phyloP scores from a whole-genome alignment of 2,113 vertebrate species.

The Heloderma charlesbogerti region DNA sequence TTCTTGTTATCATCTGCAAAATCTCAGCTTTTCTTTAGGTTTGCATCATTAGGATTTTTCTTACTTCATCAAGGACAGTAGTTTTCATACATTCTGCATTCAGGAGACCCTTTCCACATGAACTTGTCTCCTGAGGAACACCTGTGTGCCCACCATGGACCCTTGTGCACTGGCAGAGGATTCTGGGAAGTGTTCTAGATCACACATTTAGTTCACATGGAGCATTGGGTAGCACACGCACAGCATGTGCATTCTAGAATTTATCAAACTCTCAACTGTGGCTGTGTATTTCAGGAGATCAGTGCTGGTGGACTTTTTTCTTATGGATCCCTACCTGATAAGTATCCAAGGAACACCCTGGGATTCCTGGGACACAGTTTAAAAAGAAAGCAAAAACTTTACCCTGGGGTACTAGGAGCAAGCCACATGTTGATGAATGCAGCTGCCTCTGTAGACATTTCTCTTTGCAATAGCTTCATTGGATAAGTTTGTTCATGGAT shows the following conservation, averaged over 20 bases:
- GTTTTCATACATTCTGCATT: no score
- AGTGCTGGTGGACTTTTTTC: background rate
- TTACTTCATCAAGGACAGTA: no score
- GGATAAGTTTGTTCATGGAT: no score
- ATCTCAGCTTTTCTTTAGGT: no score
- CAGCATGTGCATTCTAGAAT: background rate
- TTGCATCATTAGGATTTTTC: no score
- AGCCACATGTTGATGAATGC: no score
- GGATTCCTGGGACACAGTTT: background rate
- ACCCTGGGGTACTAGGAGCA: background rate
- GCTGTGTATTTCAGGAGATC: background rate
- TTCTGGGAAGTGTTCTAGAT: background rate
- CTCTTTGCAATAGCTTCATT: no score
- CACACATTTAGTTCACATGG: background rate
- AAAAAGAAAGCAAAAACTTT: background rate
- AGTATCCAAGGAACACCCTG: background rate
- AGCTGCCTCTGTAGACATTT: no score
- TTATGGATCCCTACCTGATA: background rate
- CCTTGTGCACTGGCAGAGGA: background rate
- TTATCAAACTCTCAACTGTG: background rate
- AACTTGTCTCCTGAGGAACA: background rate
- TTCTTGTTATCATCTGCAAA: no score
- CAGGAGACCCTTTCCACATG: no score
- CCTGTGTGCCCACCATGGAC: background rate
- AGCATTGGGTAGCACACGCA: no score